Conservation (phyloP, 2,888 invertebrate species). For the Caenorhabditis sulstoni region DNA sequence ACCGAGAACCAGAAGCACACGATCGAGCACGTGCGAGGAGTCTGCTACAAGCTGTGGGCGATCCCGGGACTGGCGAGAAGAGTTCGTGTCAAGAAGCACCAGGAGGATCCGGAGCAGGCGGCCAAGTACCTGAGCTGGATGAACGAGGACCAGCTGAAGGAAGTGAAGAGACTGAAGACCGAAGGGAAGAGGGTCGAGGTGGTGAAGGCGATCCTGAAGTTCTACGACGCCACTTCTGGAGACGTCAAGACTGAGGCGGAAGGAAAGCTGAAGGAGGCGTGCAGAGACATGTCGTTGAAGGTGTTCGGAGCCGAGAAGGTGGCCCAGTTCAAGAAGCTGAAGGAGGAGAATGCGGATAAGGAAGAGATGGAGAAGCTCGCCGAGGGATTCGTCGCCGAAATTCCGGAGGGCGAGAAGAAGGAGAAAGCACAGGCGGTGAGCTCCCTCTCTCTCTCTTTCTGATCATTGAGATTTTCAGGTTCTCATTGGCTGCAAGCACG, state of each 20-base stretch:
- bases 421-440: slow-evolving; percentile 57
- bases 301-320: slow-evolving; percentile 68
- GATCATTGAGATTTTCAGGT: no score
- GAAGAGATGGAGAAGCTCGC: slow-evolving; percentile 63
- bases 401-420: slow-evolving; percentile 69
- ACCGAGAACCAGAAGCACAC: slow-evolving; percentile 66
- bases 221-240: slow-evolving; percentile 64
- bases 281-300: slow-evolving; percentile 61
- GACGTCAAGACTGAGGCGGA: slow-evolving; percentile 69
- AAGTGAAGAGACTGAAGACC: slow-evolving; percentile 63
- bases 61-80: slow-evolving; percentile 50
- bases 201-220: slow-evolving; percentile 59
- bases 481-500: slow-evolving; percentile 58
- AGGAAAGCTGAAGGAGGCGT: slow-evolving; percentile 68
- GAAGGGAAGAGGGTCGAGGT: slow-evolving; percentile 64
- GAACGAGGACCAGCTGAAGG: slow-evolving; percentile 66
- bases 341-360: slow-evolving; percentile 61
- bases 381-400: slow-evolving; percentile 53
- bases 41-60: slow-evolving; percentile 63
- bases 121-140: slow-evolving; percentile 59
- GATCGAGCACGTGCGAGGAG: slow-evolving; percentile 64
- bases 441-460: no score
- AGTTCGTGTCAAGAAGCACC: slow-evolving; percentile 24
- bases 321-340: slow-evolving; percentile 58
- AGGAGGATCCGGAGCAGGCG: slow-evolving; percentile 15